Percentiles rank a stretch among this genome's conserved stretches.
These are phyloP conservation scores for Cercopithecus mona DNA, from an alignment of 2,113 vertebrate species.

Conservation along the genomic window DNA sequence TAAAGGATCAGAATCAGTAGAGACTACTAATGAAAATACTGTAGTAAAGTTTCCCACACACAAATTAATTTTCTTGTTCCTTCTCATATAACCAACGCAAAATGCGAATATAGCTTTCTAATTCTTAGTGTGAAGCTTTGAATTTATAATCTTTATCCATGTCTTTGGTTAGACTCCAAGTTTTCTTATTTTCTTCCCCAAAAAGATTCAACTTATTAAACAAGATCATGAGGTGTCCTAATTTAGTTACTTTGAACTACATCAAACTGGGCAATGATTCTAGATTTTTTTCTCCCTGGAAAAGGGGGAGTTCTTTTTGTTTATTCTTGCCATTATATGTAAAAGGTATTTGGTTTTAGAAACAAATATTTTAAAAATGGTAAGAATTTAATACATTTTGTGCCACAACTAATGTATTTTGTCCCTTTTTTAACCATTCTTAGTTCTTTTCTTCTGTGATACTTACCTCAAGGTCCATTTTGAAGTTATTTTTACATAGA, in stretches of 20 bases:
- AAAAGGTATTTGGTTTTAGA: neutral
- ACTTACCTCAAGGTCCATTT: neutral
- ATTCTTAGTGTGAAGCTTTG: neutral
- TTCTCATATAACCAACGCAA: neutral
- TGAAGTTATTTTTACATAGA: neutral
- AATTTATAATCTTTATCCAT: neutral
- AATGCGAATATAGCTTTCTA: neutral
- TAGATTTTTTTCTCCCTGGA: neutral
- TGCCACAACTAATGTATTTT: neutral
- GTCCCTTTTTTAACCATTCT: neutral
- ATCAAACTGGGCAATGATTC: neutral
- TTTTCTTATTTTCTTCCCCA: neutral
- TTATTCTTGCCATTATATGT: neutral
- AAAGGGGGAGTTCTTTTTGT: neutral
- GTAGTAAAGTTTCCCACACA: neutral
- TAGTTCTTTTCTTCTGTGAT: neutral
- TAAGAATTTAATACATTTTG: neutral
- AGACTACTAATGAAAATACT: neutral
- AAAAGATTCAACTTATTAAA: neutral
- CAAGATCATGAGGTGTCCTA: neutral
- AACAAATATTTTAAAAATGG: neutral
- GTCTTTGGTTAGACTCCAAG: neutral
- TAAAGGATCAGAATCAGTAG: neutral
- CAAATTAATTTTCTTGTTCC: neutral
- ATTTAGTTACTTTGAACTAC: neutral